Base-by-base conservation (phyloP, 2,797 vertebrate species). In the Pangasius macronema region DNA sequence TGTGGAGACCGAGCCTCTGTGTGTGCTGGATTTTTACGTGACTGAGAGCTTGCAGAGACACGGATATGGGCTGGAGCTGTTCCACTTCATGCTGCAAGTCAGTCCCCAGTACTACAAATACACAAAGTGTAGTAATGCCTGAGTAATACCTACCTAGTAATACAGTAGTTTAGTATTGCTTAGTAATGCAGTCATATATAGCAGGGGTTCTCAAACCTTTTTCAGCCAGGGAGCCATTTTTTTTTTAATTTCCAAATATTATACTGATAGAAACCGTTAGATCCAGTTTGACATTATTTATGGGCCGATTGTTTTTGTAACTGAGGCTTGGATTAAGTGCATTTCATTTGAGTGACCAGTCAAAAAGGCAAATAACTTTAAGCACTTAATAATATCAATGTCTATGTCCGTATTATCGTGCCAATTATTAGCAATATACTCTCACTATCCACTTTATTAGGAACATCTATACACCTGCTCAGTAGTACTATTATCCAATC, bases 11-110 rank as follows among this genome's bases (percentile, higher is more conserved):
- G 97, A 98, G 90, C 98, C 98, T 0, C 94, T 98, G 22, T 98
- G 97, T 27, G 95, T 98, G 51, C 86, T 99, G 93, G 98, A 99
- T 91, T 99, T 98, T 91, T 98, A 97, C 89, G 91, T 99, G 80
- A 94, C 96, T 0, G 97, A 98, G 90, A 97, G 94, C 5, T 65
- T 97, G 75, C 97, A 99, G 67, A 95, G 98, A 80, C 96, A 98
- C 0, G 98, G 98, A 81, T 96, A 97, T 0, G 98, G 98, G 1
- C 93, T 94, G 87, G 96, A 98, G 90, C 95, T 99, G n/a, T 99
- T 98, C 91, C 91, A 95, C 36, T 96, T 96, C 90, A 98, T 98
- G 97, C 86, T 99, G 89, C 94, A 97, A 96, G 98, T 99, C 90
- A 93, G 70, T 87, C 20, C 46, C 18, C 42, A 39, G 55, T 57